These are phyloP conservation scores for Collichthys lucidus DNA, from an alignment of 2,113 vertebrate genomes.

Conservation along the genomic window DNA sequence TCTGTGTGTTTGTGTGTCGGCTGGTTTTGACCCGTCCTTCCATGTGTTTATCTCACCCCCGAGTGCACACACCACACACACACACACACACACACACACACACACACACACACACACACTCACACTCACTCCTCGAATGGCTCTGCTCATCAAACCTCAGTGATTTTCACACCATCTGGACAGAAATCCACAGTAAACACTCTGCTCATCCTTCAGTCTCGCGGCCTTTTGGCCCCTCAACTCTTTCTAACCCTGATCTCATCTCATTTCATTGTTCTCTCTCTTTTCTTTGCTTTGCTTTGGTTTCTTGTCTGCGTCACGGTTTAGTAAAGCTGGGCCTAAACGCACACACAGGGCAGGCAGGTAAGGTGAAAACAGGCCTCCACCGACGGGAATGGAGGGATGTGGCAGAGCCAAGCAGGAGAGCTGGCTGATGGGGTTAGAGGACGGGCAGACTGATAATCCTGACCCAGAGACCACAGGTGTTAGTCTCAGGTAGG, in stretches of 20 bases:
- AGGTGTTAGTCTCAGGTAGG: too few relatives aligned
- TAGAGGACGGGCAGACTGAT: too few relatives aligned
- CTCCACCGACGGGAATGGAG: too few relatives aligned
- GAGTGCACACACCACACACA: constrained; percentile 16
- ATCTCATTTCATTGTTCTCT: too few relatives aligned
- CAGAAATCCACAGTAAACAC: constrained; percentile 14
- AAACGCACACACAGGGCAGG: too few relatives aligned
- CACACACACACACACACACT: neutral
- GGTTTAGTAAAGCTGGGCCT: too few relatives aligned
- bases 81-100: constrained; percentile 17
- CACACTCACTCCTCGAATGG: constrained; percentile 4
- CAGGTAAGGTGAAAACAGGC: too few relatives aligned
- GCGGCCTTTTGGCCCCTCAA: neutral
- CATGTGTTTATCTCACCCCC: constrained; percentile 66
- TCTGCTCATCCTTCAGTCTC: neutral
- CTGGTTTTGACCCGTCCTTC: constrained; percentile 54
- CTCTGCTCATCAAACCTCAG: constrained; percentile 47
- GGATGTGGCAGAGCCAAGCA: too few relatives aligned
- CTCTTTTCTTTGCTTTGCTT: too few relatives aligned
- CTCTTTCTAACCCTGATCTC: neutral
- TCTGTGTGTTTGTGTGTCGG: constrained; percentile 14
- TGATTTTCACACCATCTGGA: constrained; percentile 44
- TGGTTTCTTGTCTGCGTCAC: too few relatives aligned
- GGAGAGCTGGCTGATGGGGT: too few relatives aligned
- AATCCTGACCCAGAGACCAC: too few relatives aligned